Base-by-base conservation (phyloP, 2,113 vertebrate genomes). In the Cyprinodon brontotheroides region DNA sequence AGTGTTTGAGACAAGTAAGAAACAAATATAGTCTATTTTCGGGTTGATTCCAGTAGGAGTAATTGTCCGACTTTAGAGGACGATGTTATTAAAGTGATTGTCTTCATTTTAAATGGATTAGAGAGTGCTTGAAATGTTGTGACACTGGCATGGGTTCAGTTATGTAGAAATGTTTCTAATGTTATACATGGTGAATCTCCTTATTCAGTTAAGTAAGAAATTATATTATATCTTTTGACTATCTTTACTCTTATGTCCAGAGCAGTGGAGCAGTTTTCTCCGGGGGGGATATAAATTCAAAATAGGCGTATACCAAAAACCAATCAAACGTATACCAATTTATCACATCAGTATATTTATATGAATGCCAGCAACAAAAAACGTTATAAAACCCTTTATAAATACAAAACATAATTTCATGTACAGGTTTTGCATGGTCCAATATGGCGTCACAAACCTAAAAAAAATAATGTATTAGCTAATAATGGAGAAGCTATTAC, bases 1-100 rank as follows among this genome's bases (percentile, higher is more conserved):
- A 29, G 78, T 67, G 65, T 81, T 63, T 68, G 74, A 77, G 65
- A 85, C 62, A 72, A 70, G 65, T 47, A 20, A 72, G 72, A 72
- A 86, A 83, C 64, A 71, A 61, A 74, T 61, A 61, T 43, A 41
- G 48, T 81, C 90, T 78, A 83, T 73, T 17, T 22, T 77, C 80
- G 77, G 65, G 65, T 15, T 41, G 68, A 88, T 87, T 89, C 79
- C 75, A 84, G 78, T 78, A 73, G 82, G 83, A 81, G 75, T 62
- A 75, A 85, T 87, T 87, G 53, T 77, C 59, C 72, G 74, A 70
- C 85, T 78, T 60, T 80, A 76, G 71, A 57, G 81, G 86, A 77
- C 76, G 72, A 82, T 59, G 68, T 64, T 59, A 72, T 74, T 65
- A 10, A 71, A 80, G 78, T 83, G 67, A 20, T 53, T 14, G 17